Percentiles rank a stretch among this genome's conserved stretches.
Evolutionary conservation across 2,797 vertebrate genomes (phyloP).

Genomic region (Gouania willdenowi): DNA sequence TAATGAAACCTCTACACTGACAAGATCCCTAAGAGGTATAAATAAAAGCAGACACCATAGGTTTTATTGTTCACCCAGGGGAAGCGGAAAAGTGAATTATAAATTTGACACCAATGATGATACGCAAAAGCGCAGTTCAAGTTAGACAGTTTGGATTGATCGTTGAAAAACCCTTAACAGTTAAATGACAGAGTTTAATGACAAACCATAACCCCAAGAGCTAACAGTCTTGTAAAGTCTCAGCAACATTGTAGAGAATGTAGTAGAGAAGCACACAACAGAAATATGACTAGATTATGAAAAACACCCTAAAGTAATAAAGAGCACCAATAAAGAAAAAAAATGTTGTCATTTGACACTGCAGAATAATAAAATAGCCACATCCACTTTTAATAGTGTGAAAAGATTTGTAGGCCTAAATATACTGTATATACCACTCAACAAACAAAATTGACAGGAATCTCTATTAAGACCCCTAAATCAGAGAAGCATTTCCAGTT

Average conservation of each 20-base stretch:
- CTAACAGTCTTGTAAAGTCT: not conserved
- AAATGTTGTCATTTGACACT: slow-evolving; percentile 11
- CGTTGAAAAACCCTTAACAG: slow-evolving; percentile 1
- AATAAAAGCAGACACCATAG: slow-evolving; percentile 17
- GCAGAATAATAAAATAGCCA: slow-evolving; percentile 35
- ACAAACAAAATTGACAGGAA: slow-evolving; percentile 53
- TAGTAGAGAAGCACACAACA: slow-evolving; percentile 1
- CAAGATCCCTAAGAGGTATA: slow-evolving; percentile 30
- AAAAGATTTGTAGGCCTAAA: slow-evolving; percentile 27
- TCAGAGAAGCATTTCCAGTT: slow-evolving; percentile 42
- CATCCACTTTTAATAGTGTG: slow-evolving; percentile 28
- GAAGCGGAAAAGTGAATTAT: slow-evolving; percentile 6
- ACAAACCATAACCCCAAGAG: not conserved
- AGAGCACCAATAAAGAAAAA: slow-evolving; percentile 17
- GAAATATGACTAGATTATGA: slow-evolving; percentile 15
- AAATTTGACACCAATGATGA: slow-evolving; percentile 15
- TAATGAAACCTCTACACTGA: slow-evolving; percentile 41
- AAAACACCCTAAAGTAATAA: slow-evolving; percentile 16
- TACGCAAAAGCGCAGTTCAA: slow-evolving; percentile 1
- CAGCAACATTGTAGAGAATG: slow-evolving; percentile 6
- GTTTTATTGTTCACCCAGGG: slow-evolving; percentile 28
- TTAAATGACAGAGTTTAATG: no score
- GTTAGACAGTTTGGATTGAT: not conserved
- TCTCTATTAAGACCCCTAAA: slow-evolving; percentile 54
- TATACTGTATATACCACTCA: slow-evolving; percentile 48